Evolutionary conservation across 2,888 invertebrate genomes (phyloP).

Genomic region (Nudaria mundana): DNA sequence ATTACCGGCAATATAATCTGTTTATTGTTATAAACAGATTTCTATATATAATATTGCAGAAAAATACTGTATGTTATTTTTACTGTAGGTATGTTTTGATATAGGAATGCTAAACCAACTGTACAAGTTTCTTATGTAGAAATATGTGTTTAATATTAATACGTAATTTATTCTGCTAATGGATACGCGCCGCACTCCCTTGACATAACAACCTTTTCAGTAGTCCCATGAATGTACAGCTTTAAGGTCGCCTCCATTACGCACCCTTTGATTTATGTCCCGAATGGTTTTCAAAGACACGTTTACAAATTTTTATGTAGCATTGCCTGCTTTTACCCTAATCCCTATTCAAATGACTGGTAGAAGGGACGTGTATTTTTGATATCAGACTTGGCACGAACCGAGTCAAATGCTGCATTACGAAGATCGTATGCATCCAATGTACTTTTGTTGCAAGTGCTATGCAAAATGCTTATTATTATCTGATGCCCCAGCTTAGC

Average conservation of each 20-base stretch:
- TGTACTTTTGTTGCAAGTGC: neutral
- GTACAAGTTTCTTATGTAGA: too few relatives aligned
- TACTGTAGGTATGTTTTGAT: too few relatives aligned
- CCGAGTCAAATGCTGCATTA: neutral
- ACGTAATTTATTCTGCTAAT: too few relatives aligned
- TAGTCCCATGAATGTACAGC: slow-evolving; percentile 16
- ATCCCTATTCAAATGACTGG: slow-evolving; percentile 2
- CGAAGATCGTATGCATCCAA: neutral
- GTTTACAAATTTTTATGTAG: slow-evolving; percentile 31
- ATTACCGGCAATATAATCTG: slow-evolving; percentile 9
- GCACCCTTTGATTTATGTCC: slow-evolving; percentile 40
- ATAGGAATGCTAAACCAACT: too few relatives aligned
- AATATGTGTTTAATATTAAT: too few relatives aligned
- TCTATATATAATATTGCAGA: too few relatives aligned
- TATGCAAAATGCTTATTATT: neutral
- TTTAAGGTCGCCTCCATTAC: slow-evolving; percentile 24
- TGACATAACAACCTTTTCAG: slow-evolving; percentile 29
- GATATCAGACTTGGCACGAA: neutral
- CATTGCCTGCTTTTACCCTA: slow-evolving; percentile 12
- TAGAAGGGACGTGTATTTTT: neutral
- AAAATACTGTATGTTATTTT: too few relatives aligned
- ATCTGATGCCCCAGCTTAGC: neutral
- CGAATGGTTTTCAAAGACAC: slow-evolving; percentile 31
- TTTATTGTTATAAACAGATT: slow-evolving; percentile 11
- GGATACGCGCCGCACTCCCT: too few relatives aligned